Conservation (phyloP, 1,140 invertebrate genomes). For the Bombyx mandarina region DNA sequence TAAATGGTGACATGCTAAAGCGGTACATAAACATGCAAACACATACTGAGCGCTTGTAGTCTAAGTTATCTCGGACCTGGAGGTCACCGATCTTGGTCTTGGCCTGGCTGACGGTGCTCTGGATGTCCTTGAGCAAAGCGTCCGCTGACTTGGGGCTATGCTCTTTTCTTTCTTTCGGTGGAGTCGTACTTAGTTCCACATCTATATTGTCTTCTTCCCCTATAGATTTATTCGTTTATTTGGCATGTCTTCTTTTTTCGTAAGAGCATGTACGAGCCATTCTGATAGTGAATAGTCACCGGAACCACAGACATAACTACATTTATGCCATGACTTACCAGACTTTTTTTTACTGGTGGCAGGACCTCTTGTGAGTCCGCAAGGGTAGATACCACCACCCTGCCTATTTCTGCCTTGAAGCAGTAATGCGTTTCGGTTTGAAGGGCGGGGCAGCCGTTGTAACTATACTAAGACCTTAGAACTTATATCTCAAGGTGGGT, state of each 20-base stretch:
- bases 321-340: too few relatives aligned
- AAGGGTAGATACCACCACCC: too few relatives aligned
- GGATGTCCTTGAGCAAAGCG: constrained; percentile 62
- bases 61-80: constrained; percentile 60
- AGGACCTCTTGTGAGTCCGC: too few relatives aligned
- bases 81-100: constrained; percentile 74
- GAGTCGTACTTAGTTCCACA: constrained; percentile 39
- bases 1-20: too few relatives aligned
- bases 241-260: neutral
- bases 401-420: too few relatives aligned
- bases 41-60: constrained; percentile 52
- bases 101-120: constrained; percentile 71
- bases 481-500: too few relatives aligned
- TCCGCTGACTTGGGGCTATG: constrained; percentile 48
- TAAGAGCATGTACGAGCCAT: neutral
- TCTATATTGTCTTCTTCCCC: constrained; percentile 66
- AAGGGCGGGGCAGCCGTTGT: too few relatives aligned
- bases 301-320: too few relatives aligned
- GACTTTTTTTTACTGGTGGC: too few relatives aligned
- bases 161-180: constrained; percentile 37
- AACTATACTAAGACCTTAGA: too few relatives aligned
- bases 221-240: constrained; percentile 10
- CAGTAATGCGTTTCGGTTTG: too few relatives aligned
- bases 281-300: too few relatives aligned
- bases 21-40: constrained; percentile 33